A percentile compares a stretch with the other conserved stretches of the same genome.
Conservation (phyloP, 2,888 invertebrate genomes). For the Tipula lateralis region DNA sequence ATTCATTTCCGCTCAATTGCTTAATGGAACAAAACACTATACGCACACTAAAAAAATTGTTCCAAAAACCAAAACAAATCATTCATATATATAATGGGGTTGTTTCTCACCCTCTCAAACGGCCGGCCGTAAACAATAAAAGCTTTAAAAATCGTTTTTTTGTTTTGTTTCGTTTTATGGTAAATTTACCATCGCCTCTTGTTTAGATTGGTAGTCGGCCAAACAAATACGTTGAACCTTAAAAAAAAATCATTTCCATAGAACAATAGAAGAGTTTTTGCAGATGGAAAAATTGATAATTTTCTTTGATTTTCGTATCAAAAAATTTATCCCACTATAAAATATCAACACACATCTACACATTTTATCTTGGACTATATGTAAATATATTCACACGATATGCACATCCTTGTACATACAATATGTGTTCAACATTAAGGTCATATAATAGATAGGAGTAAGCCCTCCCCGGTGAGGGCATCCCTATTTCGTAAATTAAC, state of each 20-base stretch:
- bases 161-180: neutral
- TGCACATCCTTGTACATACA: neutral
- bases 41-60: neutral
- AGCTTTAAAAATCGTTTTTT: neutral
- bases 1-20: constrained; percentile 24
- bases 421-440: neutral
- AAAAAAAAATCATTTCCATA: neutral
- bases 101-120: too few species aligned
- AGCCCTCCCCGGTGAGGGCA: neutral
- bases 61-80: neutral
- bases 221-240: neutral
- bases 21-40: neutral
- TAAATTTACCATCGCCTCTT: neutral
- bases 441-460: neutral
- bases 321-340: neutral
- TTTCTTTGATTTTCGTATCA: neutral
- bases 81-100: neutral
- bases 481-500: too few species aligned
- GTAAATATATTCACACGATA: neutral
- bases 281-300: neutral
- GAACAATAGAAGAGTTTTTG: neutral
- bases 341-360: neutral
- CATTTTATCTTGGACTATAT: neutral
- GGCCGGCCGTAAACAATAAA: neutral
- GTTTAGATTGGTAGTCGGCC: neutral